Conservation (phyloP, 2,888 invertebrate genomes). For the Dicyrtomina minuta region DNA sequence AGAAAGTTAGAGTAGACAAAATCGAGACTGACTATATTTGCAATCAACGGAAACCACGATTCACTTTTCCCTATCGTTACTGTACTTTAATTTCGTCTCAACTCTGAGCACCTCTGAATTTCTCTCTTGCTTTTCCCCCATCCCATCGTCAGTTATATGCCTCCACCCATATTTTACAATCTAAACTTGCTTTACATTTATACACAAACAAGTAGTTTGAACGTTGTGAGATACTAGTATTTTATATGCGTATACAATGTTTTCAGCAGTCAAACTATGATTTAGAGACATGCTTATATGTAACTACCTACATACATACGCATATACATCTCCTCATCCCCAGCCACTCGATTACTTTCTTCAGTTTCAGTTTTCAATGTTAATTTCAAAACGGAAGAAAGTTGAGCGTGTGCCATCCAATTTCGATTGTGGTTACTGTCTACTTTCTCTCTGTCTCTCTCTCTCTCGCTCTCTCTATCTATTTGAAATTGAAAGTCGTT, state of each 20-base stretch:
- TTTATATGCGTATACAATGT: too few species aligned
- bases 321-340: too few species aligned
- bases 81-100: not conserved
- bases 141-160: not conserved
- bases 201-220: too few species aligned
- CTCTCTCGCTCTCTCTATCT: not conserved
- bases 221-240: too few species aligned
- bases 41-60: constrained; percentile 34
- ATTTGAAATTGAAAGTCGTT: not conserved
- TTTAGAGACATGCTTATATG: too few species aligned
- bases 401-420: not conserved
- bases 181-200: too few species aligned
- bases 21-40: constrained; percentile 18
- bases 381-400: not conserved
- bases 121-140: not conserved
- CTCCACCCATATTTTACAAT: not conserved
- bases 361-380: not conserved
- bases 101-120: not conserved
- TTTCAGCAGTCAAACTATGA: too few species aligned
- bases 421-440: not conserved
- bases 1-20: constrained; percentile 8
- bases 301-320: too few species aligned
- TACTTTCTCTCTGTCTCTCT: not conserved
- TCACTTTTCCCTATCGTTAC: constrained; percentile 7
- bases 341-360: too few species aligned